phyloP scores from a whole-genome alignment of 2,797 vertebrate species.

The Euthynnus affinis region DNA sequence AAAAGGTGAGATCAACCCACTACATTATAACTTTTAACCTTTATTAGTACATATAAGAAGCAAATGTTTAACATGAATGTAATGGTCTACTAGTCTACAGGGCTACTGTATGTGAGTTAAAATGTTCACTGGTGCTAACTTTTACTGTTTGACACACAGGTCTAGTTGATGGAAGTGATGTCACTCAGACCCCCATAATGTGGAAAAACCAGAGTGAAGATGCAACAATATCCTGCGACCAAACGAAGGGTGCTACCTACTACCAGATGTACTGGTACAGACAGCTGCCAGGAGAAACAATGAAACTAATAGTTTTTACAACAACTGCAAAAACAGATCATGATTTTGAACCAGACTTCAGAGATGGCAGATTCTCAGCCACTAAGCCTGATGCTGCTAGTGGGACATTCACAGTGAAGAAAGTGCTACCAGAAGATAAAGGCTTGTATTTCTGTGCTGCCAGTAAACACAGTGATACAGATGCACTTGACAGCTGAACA shows the following conservation, averaged over 20 bases:
- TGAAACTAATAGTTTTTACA: constrained; percentile 10
- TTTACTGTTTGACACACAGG: neutral
- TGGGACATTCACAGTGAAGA: constrained; percentile 58
- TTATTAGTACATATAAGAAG: too few relatives aligned
- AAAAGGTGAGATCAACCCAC: too few relatives aligned
- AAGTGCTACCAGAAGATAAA: constrained; percentile 40
- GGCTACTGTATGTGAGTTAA: too few relatives aligned
- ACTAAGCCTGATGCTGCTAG: constrained; percentile 18
- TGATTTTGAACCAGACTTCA: constrained; percentile 44
- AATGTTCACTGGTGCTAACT: too few relatives aligned
- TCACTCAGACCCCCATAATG: constrained; percentile 33
- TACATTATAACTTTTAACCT: too few relatives aligned
- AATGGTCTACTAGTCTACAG: too few relatives aligned
- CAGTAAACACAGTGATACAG: constrained; percentile 42
- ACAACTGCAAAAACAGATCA: fast-evolving
- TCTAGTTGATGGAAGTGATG: constrained; percentile 12
- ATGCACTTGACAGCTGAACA: too few relatives aligned
- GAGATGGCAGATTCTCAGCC: constrained; percentile 21
- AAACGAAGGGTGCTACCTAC: neutral
- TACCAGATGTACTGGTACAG: constrained; percentile 68
- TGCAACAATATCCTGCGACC: constrained; percentile 60
- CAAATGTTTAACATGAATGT: too few relatives aligned
- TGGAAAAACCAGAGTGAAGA: neutral
- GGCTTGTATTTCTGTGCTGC: constrained; percentile 70
- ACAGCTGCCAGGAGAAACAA: neutral